phyloP scores from a whole-genome alignment of 30 jellyfish, hydroid and myxozoan species.

The Aurelia sp. region DNA sequence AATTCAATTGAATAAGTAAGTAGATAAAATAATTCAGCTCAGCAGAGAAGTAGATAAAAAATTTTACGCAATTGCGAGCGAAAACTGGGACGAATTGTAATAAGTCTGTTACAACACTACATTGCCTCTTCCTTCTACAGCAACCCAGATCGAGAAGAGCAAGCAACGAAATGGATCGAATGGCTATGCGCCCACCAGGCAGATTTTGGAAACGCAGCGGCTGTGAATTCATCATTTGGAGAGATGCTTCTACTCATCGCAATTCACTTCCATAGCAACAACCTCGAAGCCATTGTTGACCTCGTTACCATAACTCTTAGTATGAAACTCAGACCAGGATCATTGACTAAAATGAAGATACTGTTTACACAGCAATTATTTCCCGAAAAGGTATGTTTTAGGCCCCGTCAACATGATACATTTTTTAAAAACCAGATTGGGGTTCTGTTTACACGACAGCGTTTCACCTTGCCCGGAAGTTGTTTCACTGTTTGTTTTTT shows the following conservation, averaged over 20 bases:
- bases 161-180: conserved; percentile 85
- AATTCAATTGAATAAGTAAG: too few species aligned
- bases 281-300: conserved; percentile 94
- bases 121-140: neutral
- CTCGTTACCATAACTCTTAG: conserved; percentile 82
- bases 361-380: conserved; percentile 95
- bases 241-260: conserved; percentile 96
- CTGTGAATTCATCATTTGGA: conserved; percentile 78
- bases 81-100: too few species aligned
- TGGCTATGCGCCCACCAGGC: conserved; percentile 81
- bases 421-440: too few species aligned
- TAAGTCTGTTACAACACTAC: too few species aligned
- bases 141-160: conserved; percentile 88
- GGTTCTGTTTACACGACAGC: too few species aligned
- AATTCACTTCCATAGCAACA: conserved; percentile 93
- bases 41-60: too few species aligned
- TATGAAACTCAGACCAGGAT: conserved; percentile 88
- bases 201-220: conserved; percentile 56
- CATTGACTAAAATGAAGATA: conserved; percentile 90
- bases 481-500: too few species aligned
- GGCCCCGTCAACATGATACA: too few species aligned
- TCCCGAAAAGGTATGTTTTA: conserved; percentile 87
- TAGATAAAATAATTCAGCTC: too few species aligned
- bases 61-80: too few species aligned
- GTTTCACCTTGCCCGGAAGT: too few species aligned